Base-by-base conservation (phyloP, 2,797 vertebrate genomes). In the Ibycter americanus region DNA sequence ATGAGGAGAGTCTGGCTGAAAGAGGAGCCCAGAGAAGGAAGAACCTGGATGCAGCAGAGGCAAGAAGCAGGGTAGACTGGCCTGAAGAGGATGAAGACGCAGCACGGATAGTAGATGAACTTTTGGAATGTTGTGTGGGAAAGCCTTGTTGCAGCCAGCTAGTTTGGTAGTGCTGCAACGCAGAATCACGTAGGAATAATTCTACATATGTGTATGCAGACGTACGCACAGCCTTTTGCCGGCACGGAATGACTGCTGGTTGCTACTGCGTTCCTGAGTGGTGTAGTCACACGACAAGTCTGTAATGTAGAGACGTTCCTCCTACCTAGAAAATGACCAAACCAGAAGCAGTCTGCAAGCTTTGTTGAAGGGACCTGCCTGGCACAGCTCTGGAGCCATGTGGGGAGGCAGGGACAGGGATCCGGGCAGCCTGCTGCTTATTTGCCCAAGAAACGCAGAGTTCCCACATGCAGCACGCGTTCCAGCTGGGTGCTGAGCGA, bases 191-290 rank as follows among this genome's bases (percentile, higher is more conserved):
- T 15, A 14, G 10, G 7, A 21, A 2, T 5, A 4, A 18, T 29
- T 46, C 47, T 46, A 11, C 12, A 11, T 3, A 1, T 19, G 6
- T 29, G 19, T 4, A 8, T 26, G 11, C 12, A 44, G 12, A 32
- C 10, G 16, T 42, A 6, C 0, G 0, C 15, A 38, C 27, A 38
- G 44, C 54, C 36, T 65, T 46, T 68, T 70, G 63, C 36, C 46
- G 29, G 7, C 29, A 23, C 40, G 12, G 27, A 42, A 34, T 3
- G 19, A 27, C 27, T 23, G 36, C 19, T 11, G 12, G 38, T 7
- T 56, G 67, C 20, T 22, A 8, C 5, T 4, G 0, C 0, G 8
- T 15, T 74, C 54, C 54, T 11, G 27, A 51, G 32, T 0, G 1
- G 12, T 3, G 6, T 0, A 8, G 56, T 27, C 61, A 9, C 56